Percentiles rank a stretch among this genome's conserved stretches.
Evolutionary conservation across 1,140 invertebrate species (phyloP).

Genomic region (Lordiphosa clarofinis): DNA sequence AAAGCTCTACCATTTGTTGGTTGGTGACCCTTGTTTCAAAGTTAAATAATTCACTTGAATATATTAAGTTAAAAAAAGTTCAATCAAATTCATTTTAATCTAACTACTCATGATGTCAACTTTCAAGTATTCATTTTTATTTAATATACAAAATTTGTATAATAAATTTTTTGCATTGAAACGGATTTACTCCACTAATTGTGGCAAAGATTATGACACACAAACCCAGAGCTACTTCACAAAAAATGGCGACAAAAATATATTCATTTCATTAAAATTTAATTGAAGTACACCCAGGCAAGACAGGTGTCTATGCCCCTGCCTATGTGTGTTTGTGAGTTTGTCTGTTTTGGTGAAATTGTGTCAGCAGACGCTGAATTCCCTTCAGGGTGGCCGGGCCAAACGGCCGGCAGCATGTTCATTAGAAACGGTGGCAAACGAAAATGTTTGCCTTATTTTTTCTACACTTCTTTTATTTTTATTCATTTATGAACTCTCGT

Average conservation of each 20-base stretch:
- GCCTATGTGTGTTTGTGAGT: conserved; percentile 11
- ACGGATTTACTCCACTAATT: conserved; percentile 15
- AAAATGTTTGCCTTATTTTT: conserved; percentile 48
- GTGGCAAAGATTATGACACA: conserved; percentile 42
- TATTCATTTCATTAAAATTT: conserved; percentile 77
- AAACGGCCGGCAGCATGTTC: conserved; percentile 29
- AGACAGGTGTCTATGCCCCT: conserved; percentile 32
- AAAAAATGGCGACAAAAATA: conserved; percentile 41
- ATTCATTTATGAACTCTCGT: too few relatives aligned
- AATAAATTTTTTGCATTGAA: background rate
- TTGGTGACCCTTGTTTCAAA: too few relatives aligned
- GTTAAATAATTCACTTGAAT: too few relatives aligned
- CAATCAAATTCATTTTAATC: too few relatives aligned
- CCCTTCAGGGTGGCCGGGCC: conserved; percentile 15
- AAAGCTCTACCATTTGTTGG: too few relatives aligned
- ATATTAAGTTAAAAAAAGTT: too few relatives aligned
- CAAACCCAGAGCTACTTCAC: conserved; percentile 46
- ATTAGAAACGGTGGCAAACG: conserved; percentile 40
- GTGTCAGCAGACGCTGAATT: conserved; percentile 67
- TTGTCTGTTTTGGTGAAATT: conserved; percentile 33
- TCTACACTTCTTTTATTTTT: conserved; percentile 14
- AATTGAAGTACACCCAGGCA: conserved; percentile 64
- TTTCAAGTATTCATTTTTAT: background rate
- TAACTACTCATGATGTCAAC: too few relatives aligned
- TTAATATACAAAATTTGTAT: background rate